A percentile compares a stretch with the other conserved stretches of the same genome.
phyloP scores from a whole-genome alignment of 2,797 vertebrate species.

The Aselliscus stoliczkanus region DNA sequence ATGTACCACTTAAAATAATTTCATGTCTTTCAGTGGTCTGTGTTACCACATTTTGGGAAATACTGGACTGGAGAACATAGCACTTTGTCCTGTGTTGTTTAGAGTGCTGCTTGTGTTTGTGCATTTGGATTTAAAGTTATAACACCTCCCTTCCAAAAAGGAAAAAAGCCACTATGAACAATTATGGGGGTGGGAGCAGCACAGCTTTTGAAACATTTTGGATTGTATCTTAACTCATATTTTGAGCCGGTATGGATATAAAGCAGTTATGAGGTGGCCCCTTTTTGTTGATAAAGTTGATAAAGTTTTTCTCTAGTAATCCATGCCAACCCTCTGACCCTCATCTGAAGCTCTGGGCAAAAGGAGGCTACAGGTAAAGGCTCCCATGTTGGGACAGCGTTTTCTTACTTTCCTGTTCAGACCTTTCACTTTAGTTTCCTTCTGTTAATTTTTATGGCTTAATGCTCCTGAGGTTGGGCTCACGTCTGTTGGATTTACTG shows the following conservation, averaged over 20 bases:
- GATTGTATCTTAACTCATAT: not conserved
- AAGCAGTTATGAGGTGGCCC: not conserved
- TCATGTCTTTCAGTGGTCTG: not conserved
- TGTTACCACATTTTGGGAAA: not conserved
- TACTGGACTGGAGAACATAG: not conserved
- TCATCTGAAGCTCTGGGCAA: not conserved
- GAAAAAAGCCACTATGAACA: not conserved
- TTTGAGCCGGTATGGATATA: not conserved
- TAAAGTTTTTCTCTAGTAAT: not conserved
- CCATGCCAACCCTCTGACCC: not conserved
- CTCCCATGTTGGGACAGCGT: not conserved
- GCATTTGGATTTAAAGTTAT: slow-evolving; percentile 25
- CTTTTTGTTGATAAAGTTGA: slow-evolving; percentile 35
- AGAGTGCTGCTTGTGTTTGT: not conserved
- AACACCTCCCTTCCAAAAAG: not conserved
- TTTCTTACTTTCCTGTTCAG: not conserved
- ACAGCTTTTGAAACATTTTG: not conserved
- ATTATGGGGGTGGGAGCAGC: not conserved
- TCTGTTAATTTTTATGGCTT: not conserved
- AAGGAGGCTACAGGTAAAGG: not conserved
- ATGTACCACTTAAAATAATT: not conserved
- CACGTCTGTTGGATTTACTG: not conserved
- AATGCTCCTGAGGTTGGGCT: not conserved
- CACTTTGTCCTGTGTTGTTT: not conserved
- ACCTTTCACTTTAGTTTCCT: not conserved